Evolutionary conservation across 2,113 vertebrate genomes (phyloP).

Genomic region (Phasianus colchicus): DNA sequence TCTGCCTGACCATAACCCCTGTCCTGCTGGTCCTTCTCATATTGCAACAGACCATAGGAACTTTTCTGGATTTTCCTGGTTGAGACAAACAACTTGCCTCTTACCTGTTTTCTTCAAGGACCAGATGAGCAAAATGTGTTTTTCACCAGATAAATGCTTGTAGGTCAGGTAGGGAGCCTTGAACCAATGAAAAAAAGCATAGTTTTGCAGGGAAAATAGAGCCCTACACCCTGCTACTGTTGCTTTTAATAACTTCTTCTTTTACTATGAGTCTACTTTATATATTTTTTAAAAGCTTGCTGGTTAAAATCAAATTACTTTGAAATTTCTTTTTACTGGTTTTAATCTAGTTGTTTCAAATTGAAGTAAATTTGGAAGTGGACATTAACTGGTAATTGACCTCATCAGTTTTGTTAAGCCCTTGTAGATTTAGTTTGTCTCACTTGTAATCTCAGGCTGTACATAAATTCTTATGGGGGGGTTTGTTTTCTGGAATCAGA

Average conservation of each 20-base stretch:
- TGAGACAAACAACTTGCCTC: background rate
- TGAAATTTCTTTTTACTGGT: background rate
- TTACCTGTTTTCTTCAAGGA: background rate
- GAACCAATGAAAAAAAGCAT: background rate
- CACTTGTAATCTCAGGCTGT: background rate
- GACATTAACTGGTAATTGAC: background rate
- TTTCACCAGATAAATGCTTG: background rate
- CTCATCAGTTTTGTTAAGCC: background rate
- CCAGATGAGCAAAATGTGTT: background rate
- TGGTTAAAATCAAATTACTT: background rate
- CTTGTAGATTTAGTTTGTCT: background rate
- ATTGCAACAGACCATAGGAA: background rate
- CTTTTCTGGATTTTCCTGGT: background rate
- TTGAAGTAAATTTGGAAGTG: background rate
- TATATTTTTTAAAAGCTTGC: background rate
- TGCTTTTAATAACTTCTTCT: background rate
- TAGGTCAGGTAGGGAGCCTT: background rate
- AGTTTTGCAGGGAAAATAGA: background rate
- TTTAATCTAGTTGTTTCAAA: background rate
- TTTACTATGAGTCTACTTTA: background rate
- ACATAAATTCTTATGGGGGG: background rate
- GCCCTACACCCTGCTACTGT: background rate
- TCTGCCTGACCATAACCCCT: background rate
- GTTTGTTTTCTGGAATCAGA: background rate
- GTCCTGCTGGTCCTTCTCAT: rapidly evolving